Conservation (phyloP, 1,140 invertebrate species). For the Rhyacophila brunnea region DNA sequence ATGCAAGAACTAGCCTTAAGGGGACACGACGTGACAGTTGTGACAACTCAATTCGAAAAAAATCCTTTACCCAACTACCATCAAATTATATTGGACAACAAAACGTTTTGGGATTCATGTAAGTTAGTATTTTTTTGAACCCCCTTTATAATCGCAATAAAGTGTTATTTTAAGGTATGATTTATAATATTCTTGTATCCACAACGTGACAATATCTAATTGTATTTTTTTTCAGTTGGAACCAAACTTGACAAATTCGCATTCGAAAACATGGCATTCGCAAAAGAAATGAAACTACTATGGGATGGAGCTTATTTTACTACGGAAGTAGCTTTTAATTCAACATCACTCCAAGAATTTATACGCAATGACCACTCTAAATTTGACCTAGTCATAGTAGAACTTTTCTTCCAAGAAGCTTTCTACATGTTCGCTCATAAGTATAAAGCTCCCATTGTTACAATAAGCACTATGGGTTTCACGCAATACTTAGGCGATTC, state of each 20-base stretch:
- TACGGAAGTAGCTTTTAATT: constrained; percentile 32
- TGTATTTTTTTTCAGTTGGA: constrained; percentile 25
- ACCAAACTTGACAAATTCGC: constrained; percentile 24
- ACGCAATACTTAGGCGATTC: constrained; percentile 44
- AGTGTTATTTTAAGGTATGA: not conserved
- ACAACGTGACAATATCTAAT: too few relatives aligned
- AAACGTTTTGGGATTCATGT: constrained; percentile 23
- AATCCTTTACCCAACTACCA: constrained; percentile 38
- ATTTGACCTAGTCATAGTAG: constrained; percentile 44
- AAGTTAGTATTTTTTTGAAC: too few relatives aligned
- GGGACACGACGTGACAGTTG: constrained; percentile 53
- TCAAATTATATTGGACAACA: constrained; percentile 33
- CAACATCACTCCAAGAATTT: constrained; percentile 35
- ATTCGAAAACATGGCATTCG: constrained; percentile 27
- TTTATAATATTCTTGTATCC: not conserved
- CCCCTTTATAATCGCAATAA: too few relatives aligned
- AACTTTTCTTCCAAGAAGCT: constrained; percentile 48
- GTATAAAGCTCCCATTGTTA: constrained; percentile 45
- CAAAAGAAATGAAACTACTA: constrained; percentile 23
- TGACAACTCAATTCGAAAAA: constrained; percentile 45
- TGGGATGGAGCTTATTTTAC: constrained; percentile 29
- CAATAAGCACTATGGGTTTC: constrained; percentile 43
- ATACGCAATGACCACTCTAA: constrained; percentile 40
- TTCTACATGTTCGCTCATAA: constrained; percentile 48
- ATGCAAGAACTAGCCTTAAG: constrained; percentile 43